These are phyloP conservation scores for Melinaea menophilus DNA, from an alignment of 2,888 invertebrate species.

Conservation along the genomic window DNA sequence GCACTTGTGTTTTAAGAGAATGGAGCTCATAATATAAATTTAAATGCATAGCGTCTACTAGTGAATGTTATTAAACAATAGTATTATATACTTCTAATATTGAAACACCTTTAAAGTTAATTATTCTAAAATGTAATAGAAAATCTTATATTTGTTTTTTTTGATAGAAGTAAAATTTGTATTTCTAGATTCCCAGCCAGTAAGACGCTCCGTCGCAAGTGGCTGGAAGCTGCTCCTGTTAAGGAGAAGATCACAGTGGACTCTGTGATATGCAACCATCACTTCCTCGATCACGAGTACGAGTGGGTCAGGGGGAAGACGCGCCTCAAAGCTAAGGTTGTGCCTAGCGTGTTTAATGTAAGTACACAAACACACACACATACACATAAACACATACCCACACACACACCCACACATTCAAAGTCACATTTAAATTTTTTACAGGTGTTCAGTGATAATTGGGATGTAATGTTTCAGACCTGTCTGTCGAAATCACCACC, in stretches of 20 bases:
- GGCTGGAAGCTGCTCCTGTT: slow-evolving; percentile 50
- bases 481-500: not conserved
- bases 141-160: too few relatives aligned
- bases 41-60: too few relatives aligned
- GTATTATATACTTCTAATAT: too few relatives aligned
- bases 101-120: too few relatives aligned
- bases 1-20: too few relatives aligned
- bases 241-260: slow-evolving; percentile 36
- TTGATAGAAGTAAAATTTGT: not conserved
- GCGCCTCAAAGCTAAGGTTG: slow-evolving; percentile 51
- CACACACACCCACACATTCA: not conserved
- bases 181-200: slow-evolving; percentile 55
- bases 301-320: slow-evolving; percentile 48
- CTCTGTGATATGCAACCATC: slow-evolving; percentile 51
- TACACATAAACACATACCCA: not conserved
- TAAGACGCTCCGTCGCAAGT: slow-evolving; percentile 45
- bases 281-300: slow-evolving; percentile 51
- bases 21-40: too few relatives aligned
- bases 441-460: not conserved
- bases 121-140: too few relatives aligned
- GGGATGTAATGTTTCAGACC: not conserved
- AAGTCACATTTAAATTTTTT: not conserved
- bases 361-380: slow-evolving; percentile 16
- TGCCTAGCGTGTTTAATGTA: slow-evolving; percentile 47
- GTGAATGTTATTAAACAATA: too few relatives aligned